Conservation (phyloP, 1,140 invertebrate species). For the Achroia grisella region DNA sequence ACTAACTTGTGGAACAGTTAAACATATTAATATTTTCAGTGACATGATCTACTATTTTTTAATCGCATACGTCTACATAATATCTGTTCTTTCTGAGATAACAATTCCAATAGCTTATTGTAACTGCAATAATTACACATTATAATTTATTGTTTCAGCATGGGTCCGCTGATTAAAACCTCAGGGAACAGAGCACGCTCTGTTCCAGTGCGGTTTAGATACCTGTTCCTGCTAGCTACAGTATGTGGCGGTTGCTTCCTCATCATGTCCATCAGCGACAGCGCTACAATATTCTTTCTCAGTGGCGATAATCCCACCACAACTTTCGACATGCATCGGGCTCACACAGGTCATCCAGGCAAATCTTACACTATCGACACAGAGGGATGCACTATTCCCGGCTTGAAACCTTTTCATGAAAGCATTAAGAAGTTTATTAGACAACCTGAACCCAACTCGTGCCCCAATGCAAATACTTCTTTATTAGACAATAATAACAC, state of each 20-base stretch:
- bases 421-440: constrained; percentile 64
- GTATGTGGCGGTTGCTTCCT: constrained; percentile 43
- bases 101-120: too few relatives aligned
- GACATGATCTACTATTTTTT: too few relatives aligned
- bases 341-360: constrained; percentile 20
- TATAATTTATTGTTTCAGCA: constrained; percentile 49
- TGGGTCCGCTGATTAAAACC: constrained; percentile 29
- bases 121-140: too few relatives aligned
- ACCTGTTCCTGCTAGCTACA: constrained; percentile 39
- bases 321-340: constrained; percentile 20
- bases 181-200: constrained; percentile 10
- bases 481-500: constrained; percentile 78
- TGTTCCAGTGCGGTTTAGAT: constrained; percentile 29
- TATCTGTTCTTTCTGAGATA: too few relatives aligned
- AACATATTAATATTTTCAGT: too few relatives aligned
- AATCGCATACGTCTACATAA: too few relatives aligned
- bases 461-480: constrained; percentile 53
- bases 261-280: constrained; percentile 40
- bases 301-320: constrained; percentile 23
- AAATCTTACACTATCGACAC: constrained; percentile 78
- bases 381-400: constrained; percentile 85
- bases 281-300: constrained; percentile 30
- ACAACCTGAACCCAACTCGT: constrained; percentile 47
- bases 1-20: too few relatives aligned
- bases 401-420: constrained; percentile 81